Base-by-base conservation (phyloP, 2,797 vertebrate species). In the Arvicola amphibius region DNA sequence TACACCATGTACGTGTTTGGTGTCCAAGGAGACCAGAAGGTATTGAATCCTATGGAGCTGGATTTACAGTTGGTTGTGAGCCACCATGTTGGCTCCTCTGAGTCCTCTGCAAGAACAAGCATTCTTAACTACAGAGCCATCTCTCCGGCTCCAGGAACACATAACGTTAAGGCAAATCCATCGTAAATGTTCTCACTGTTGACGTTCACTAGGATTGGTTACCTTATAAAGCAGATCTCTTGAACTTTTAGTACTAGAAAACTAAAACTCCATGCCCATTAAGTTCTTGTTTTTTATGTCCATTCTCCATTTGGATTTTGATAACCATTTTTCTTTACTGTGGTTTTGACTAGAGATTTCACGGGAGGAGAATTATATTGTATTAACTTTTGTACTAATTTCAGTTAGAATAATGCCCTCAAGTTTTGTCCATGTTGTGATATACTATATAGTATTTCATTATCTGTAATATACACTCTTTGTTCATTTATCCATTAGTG, bases 321-420 rank as follows among this genome's bases (percentile, higher is more conserved):
- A 51, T 34, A 84, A 2, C 53, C 32, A 17, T 61, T 6, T 84
- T 78, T 90, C 61, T 69, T 87, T 86, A 43, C n/a, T 90, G 4
- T 93, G 40, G 48, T 83, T 81, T 83, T 91, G 69, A 93, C 77
- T 81, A 48, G 53, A 25, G 88, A 88, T 46, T 69, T 73, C 4
- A 56, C 21, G 0, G 11, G 43, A 63, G 7, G 84, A 74, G 79
- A 92, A 37, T 88, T 51, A 84, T 83, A 37, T 88, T n/a, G 71
- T 83, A 69, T 91, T 77, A 92, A 34, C 61, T n/a, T 65, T 91
- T 91, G 16, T 83, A 46, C 25, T 65, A 91, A 48, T 84, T 88
- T 95, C 61, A 83, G 67, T 88, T 93, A 88, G 21, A 6, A 71
- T 77, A 65, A 79, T 79, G 34, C 77, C 16, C 5, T 87, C 77